Evolutionary conservation across 2,113 vertebrate species (phyloP).

Genomic region (Girardinichthys multiradiatus): DNA sequence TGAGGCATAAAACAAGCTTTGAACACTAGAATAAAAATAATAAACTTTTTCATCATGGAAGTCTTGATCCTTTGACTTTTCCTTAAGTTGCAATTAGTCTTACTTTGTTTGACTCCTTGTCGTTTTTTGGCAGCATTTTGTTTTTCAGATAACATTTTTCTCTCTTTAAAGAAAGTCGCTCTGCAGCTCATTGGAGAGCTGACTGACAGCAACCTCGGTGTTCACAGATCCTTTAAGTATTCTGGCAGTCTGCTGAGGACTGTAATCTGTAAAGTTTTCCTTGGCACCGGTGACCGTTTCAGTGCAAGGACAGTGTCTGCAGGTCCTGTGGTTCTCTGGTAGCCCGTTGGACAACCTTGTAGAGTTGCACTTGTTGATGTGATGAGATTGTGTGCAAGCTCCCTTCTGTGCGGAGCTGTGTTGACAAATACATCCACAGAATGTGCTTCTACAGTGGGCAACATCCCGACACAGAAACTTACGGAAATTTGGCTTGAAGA

Average conservation of each 20-base stretch:
- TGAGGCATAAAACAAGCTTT: slow-evolving; percentile 55
- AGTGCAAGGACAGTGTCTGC: slow-evolving; percentile 72
- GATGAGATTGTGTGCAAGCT: slow-evolving; percentile 44
- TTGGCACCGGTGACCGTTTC: slow-evolving; percentile 28
- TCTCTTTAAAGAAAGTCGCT: slow-evolving; percentile 77
- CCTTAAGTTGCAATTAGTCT: slow-evolving; percentile 3
- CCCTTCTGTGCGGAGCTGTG: slow-evolving; percentile 46
- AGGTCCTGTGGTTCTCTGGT: slow-evolving; percentile 66
- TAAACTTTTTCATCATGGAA: background rate
- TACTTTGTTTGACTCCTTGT: background rate
- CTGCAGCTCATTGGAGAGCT: slow-evolving; percentile 78
- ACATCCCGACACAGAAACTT: slow-evolving; percentile 72
- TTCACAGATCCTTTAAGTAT: slow-evolving; percentile 69
- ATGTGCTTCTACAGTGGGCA: slow-evolving; percentile 59
- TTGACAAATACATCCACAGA: slow-evolving; percentile 61
- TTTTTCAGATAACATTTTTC: background rate
- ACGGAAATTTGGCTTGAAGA: slow-evolving; percentile 87
- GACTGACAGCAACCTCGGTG: slow-evolving; percentile 76
- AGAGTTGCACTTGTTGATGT: slow-evolving; percentile 68
- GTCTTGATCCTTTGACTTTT: background rate
- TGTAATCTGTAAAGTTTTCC: slow-evolving; percentile 45
- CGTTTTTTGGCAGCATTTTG: background rate
- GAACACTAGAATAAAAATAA: background rate
- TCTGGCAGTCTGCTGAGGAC: slow-evolving; percentile 68
- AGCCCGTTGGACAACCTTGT: slow-evolving; percentile 74